Conservation (phyloP, 2,113 vertebrate species). For the Gulo gulo region DNA sequence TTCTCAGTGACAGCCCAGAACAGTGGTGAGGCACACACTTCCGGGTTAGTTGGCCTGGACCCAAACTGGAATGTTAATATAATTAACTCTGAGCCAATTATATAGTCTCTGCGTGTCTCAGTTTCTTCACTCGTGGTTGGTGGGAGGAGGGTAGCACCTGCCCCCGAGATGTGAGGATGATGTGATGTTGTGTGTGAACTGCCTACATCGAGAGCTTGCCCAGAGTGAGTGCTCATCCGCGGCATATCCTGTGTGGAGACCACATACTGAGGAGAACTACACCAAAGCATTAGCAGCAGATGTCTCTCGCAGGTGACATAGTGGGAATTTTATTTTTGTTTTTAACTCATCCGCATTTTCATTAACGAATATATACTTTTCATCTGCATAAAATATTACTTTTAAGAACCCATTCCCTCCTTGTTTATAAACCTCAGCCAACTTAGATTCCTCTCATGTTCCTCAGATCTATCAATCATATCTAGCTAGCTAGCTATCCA, state of each 20-base stretch:
- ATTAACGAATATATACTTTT: conserved; percentile 36
- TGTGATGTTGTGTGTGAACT: not conserved
- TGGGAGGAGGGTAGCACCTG: not conserved
- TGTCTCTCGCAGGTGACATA: not conserved
- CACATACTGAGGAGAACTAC: not conserved
- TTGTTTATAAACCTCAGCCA: conserved; percentile 41
- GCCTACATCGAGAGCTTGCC: not conserved
- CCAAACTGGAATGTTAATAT: not conserved
- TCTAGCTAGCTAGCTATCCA: not conserved
- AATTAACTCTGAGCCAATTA: not conserved
- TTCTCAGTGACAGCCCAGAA: not conserved
- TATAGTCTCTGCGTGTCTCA: not conserved
- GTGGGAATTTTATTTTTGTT: not conserved
- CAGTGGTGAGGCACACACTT: not conserved
- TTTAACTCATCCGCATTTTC: conserved; percentile 43
- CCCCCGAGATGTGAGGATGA: not conserved
- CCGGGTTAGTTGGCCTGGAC: not conserved
- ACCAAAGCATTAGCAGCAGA: not conserved
- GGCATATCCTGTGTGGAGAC: not conserved
- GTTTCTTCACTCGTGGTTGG: not conserved
- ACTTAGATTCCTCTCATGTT: not conserved
- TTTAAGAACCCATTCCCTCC: conserved; percentile 48
- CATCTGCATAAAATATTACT: conserved; percentile 48
- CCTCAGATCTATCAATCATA: conserved; percentile 26
- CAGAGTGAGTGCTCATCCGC: no score